Evolutionary conservation across 2,797 vertebrate species (phyloP), one percentile per base, ranked within the genome.

Genomic region (Periparus ater): DNA sequence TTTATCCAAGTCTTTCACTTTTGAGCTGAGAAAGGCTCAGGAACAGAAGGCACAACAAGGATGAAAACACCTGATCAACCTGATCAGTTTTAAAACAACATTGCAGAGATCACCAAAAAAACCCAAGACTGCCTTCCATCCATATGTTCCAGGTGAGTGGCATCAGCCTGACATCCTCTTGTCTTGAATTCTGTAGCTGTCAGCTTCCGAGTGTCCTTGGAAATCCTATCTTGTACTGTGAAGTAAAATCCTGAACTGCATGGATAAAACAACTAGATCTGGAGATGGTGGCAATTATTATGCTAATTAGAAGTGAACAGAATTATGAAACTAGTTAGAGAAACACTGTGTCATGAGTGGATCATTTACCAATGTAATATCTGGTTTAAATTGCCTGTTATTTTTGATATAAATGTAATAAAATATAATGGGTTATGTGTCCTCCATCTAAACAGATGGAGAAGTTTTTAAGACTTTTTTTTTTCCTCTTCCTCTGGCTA

Each of bases 381-480:
- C 12, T 51, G 14, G 4, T 60, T 89, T 61, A 22, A 87, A 51
- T 51, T 51, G 7, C 2, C 27, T 45, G 7, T 8, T 73, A 18
- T 36, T 72, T 76, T 57, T n/a, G 23, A 47, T n/a, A 11, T 12
- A 71, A 47, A 44, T 4, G 11, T 40, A 13, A 45, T 66, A 54
- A 73, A 62, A 30, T 25, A 20, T 16, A 7, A 50, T 36, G 32
- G 3, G 17, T 45, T 78, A 32, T 23, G 17, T 1, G 2, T 26
- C 65, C 7, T 76, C 13, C 11, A 36, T 61, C 32, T 68, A 42
- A 50, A 36, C 42, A 15, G 42, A 42, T 42, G 42, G 6, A 42
- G 17, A 42, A 42, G 17, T 42, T 42, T 38, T 42, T 17, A 17
- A 65, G 11, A 2, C 13, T 0, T 0, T 6, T 4, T 20, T 20